phyloP scores from a whole-genome alignment of 1,140 invertebrate species.

The Scaptomyza montana region DNA sequence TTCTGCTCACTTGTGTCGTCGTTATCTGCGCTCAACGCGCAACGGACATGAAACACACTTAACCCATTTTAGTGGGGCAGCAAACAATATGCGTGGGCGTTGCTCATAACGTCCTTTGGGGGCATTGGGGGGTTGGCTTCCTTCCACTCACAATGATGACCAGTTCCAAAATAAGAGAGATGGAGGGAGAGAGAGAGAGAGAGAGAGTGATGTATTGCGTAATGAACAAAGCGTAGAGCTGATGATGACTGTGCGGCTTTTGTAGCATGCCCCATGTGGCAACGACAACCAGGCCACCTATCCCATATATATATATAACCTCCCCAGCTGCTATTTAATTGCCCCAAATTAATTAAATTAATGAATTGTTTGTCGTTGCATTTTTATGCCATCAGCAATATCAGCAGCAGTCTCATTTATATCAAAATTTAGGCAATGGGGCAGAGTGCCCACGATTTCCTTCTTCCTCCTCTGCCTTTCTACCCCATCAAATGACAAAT shows the following conservation, averaged over 20 bases:
- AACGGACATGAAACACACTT: constrained; percentile 37
- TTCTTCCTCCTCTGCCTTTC: neutral
- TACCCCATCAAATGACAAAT: constrained; percentile 58
- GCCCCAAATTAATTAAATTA: constrained; percentile 80
- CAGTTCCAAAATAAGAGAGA: constrained; percentile 4
- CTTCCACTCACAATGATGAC: constrained; percentile 20
- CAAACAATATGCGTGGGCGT: constrained; percentile 21
- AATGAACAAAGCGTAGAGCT: constrained; percentile 63
- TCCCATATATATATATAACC: neutral
- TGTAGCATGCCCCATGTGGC: constrained; percentile 31
- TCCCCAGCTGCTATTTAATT: constrained; percentile 59
- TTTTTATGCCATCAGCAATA: constrained; percentile 42
- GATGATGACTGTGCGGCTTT: constrained; percentile 66
- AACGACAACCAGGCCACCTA: neutral
- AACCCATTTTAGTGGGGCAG: constrained; percentile 36
- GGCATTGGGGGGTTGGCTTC: constrained; percentile 27
- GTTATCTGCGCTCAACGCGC: constrained; percentile 21
- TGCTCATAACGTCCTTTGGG: constrained; percentile 29
- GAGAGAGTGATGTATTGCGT: constrained; percentile 10
- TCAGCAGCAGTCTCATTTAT: constrained; percentile 42
- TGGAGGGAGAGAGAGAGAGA: neutral
- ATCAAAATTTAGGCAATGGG: constrained; percentile 47
- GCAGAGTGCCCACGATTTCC: neutral
- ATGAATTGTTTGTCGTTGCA: constrained; percentile 74
- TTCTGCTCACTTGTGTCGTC: neutral